phyloP scores from a whole-genome alignment of 2,113 vertebrate species.

The Corythornis cristatus region DNA sequence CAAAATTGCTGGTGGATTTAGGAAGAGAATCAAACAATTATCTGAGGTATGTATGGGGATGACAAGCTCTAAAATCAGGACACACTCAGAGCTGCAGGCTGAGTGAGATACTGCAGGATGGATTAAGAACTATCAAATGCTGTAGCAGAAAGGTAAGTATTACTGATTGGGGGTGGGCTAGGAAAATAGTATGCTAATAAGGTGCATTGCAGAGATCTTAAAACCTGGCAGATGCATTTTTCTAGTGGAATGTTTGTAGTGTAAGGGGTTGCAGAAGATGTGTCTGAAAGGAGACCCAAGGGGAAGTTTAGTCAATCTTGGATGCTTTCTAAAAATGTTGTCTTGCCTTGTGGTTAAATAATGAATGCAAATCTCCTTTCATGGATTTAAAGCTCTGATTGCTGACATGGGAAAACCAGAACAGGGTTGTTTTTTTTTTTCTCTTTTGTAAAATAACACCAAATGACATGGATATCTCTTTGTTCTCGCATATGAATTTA shows the following conservation, averaged over 20 bases:
- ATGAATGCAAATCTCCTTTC: slow-evolving; percentile 73
- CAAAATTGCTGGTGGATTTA: slow-evolving; percentile 63
- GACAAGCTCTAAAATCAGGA: slow-evolving; percentile 66
- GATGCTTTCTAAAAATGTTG: slow-evolving; percentile 62
- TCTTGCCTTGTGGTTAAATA: slow-evolving; percentile 65
- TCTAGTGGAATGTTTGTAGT: slow-evolving; percentile 39
- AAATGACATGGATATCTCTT: slow-evolving; percentile 62
- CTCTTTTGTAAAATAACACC: slow-evolving; percentile 64
- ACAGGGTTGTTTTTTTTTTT: not conserved
- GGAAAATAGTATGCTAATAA: slow-evolving; percentile 65
- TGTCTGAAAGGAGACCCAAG: slow-evolving; percentile 41
- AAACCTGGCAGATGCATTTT: slow-evolving; percentile 46
- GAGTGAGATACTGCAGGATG: slow-evolving; percentile 35
- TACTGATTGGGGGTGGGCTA: slow-evolving; percentile 64
- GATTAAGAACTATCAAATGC: slow-evolving; percentile 67
- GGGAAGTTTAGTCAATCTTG: slow-evolving; percentile 57
- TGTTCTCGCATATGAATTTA: slow-evolving; percentile 63
- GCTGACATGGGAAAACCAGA: slow-evolving; percentile 66
- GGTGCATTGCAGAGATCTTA: slow-evolving; percentile 34
- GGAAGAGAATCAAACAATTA: slow-evolving; percentile 62
- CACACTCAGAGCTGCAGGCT: slow-evolving; percentile 51
- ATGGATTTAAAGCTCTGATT: slow-evolving; percentile 66
- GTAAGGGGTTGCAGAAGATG: slow-evolving; percentile 35
- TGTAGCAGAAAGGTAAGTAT: slow-evolving; percentile 67
- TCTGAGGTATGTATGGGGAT: slow-evolving; percentile 18